Evolutionary conservation across 2,113 vertebrate genomes (phyloP).

Genomic region (Hydrochoerus hydrochaeris): DNA sequence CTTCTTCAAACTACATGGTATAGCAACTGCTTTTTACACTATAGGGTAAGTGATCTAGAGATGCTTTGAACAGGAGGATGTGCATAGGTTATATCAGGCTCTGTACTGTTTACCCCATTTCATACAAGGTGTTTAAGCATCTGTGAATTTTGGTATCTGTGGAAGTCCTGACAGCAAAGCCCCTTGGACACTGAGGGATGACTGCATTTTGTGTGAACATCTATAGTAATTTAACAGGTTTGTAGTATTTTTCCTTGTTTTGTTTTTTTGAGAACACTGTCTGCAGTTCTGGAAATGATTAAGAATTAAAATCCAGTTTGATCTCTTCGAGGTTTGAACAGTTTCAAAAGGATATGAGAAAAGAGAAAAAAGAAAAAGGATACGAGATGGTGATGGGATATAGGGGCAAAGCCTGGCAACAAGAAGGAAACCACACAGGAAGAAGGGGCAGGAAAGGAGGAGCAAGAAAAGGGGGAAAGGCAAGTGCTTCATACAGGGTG

Average conservation of each 20-base stretch:
- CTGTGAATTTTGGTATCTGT: neutral
- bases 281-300: neutral
- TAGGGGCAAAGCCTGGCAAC: neutral
- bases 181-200: neutral
- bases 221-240: neutral
- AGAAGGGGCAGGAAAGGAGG: neutral
- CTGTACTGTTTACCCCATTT: neutral
- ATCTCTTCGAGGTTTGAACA: neutral
- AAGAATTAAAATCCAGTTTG: neutral
- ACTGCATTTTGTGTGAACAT: neutral
- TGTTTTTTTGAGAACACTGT: no score
- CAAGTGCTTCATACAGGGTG: neutral
- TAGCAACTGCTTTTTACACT: neutral
- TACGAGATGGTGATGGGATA: neutral
- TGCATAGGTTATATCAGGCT: neutral
- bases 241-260: no score
- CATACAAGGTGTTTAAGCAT: neutral
- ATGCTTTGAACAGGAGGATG: neutral
- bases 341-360: neutral
- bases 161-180: neutral
- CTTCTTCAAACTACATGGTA: neutral
- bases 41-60: neutral
- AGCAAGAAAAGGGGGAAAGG: neutral
- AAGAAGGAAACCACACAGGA: neutral
- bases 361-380: no score